Conservation (phyloP, 2,797 vertebrate genomes). For the Helostoma temminkii region DNA sequence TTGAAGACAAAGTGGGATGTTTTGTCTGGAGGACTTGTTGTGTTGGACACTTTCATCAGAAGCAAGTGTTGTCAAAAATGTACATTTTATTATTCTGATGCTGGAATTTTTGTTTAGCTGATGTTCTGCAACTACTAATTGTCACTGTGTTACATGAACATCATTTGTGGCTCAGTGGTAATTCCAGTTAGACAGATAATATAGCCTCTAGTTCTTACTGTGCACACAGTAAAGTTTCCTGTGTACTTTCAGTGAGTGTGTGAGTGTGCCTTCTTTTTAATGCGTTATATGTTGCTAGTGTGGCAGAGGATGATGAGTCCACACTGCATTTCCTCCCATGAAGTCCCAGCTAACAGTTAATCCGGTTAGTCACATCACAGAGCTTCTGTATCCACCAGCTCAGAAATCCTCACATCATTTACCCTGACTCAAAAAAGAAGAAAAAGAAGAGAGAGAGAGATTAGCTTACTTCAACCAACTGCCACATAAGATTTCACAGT, state of each 20-base stretch:
- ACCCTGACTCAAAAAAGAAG: conserved; percentile 38
- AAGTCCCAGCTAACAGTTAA: conserved; percentile 73
- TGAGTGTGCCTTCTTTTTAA: not conserved
- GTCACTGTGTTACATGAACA: not conserved
- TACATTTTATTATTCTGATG: not conserved
- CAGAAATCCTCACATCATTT: conserved; percentile 79
- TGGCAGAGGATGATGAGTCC: conserved; percentile 37
- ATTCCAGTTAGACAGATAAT: not conserved
- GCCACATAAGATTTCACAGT: conserved; percentile 79
- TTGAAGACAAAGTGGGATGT: not conserved
- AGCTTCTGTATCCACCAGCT: conserved; percentile 70
- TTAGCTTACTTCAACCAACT: conserved; percentile 70
- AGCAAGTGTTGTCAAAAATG: too few species aligned
- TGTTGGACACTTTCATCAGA: not conserved
- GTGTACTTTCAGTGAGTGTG: not conserved
- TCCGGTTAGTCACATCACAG: conserved; percentile 81
- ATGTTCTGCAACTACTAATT: too few species aligned
- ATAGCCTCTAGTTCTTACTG: not conserved
- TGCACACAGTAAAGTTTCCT: conserved; percentile 8
- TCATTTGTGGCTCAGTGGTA: not conserved
- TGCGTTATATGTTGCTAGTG: conserved; percentile 15
- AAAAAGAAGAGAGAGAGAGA: conserved; percentile 52
- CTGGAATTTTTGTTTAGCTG: too few species aligned
- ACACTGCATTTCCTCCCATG: conserved; percentile 46
- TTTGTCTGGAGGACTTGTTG: too few species aligned